Evolutionary conservation across 2,797 vertebrate genomes (phyloP).

Genomic region (Phalanger gymnotis): DNA sequence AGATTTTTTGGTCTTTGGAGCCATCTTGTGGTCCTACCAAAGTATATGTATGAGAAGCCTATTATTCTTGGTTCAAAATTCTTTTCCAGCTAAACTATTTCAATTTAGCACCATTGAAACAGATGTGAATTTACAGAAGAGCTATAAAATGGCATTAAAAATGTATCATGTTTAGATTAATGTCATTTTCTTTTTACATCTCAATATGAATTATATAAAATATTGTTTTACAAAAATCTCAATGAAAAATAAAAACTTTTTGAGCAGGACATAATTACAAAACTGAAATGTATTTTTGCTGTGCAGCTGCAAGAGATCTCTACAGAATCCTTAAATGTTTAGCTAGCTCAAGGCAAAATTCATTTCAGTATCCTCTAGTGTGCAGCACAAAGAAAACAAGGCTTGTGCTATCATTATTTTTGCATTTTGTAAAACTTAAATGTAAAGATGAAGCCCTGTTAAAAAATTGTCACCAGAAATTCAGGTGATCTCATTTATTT

Average conservation of each 20-base stretch:
- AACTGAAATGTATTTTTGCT: conserved; percentile 67
- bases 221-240: conserved; percentile 55
- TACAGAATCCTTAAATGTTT: conserved; percentile 58
- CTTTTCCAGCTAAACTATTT: conserved; percentile 11
- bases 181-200: not conserved
- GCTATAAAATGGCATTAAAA: conserved; percentile 31
- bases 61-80: not conserved
- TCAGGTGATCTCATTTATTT: conserved; percentile 3
- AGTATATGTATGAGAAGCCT: conserved; percentile 3
- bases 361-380: conserved; percentile 13
- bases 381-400: conserved; percentile 25
- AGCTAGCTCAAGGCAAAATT: conserved; percentile 56
- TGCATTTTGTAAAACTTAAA: conserved; percentile 59
- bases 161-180: not conserved
- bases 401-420: conserved; percentile 1
- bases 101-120: not conserved
- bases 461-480: not conserved
- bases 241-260: conserved; percentile 47
- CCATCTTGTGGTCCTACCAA: conserved; percentile 82
- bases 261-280: conserved; percentile 36
- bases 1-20: conserved; percentile 77
- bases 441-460: not conserved
- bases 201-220: conserved; percentile 20
- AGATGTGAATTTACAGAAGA: not conserved
- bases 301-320: conserved; percentile 33